These are phyloP conservation scores for Champsocephalus esox DNA, from an alignment of 2,797 vertebrate genomes.

Conservation along the genomic window DNA sequence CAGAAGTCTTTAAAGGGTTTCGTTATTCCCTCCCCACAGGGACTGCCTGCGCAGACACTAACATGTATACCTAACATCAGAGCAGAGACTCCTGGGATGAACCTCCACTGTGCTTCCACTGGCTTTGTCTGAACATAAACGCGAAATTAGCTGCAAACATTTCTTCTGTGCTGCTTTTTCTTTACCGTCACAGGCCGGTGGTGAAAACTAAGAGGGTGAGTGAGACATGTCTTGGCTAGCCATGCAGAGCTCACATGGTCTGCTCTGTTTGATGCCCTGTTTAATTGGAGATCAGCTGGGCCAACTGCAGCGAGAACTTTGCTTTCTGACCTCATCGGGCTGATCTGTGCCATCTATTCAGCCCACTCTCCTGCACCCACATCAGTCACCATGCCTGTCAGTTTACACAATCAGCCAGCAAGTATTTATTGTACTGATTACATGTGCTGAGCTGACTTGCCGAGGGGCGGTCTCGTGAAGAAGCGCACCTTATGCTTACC, in stretches of 20 bases:
- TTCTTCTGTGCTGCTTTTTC: constrained; percentile 38
- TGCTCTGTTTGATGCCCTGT: constrained; percentile 70
- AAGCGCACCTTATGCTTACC: constrained; percentile 59
- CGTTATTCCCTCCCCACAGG: constrained; percentile 53
- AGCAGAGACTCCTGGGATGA: constrained; percentile 58
- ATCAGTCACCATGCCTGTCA: constrained; percentile 77
- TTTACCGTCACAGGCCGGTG: constrained; percentile 32
- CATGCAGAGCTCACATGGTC: constrained; percentile 61
- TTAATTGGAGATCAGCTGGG: constrained; percentile 79
- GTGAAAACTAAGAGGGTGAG: constrained; percentile 62
- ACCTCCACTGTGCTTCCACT: constrained; percentile 57
- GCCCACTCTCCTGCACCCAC: constrained; percentile 68
- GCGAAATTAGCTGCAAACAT: constrained; percentile 69
- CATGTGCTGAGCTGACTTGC: constrained; percentile 26
- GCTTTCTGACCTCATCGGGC: constrained; percentile 75
- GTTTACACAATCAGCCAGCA: constrained; percentile 59
- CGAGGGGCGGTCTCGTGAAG: constrained; percentile 27
- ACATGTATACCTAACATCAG: constrained; percentile 61
- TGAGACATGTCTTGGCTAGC: constrained; percentile 71
- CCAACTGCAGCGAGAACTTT: constrained; percentile 67
- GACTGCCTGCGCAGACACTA: constrained; percentile 62
- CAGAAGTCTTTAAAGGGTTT: constrained; percentile 70
- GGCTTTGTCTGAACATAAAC: constrained; percentile 71
- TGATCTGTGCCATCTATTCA: constrained; percentile 73
- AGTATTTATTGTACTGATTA: constrained; percentile 71